A percentile compares a stretch with the other conserved stretches of the same genome.
Evolutionary conservation across 1,140 invertebrate species (phyloP).

Genomic region (Drosophila baimaii): DNA sequence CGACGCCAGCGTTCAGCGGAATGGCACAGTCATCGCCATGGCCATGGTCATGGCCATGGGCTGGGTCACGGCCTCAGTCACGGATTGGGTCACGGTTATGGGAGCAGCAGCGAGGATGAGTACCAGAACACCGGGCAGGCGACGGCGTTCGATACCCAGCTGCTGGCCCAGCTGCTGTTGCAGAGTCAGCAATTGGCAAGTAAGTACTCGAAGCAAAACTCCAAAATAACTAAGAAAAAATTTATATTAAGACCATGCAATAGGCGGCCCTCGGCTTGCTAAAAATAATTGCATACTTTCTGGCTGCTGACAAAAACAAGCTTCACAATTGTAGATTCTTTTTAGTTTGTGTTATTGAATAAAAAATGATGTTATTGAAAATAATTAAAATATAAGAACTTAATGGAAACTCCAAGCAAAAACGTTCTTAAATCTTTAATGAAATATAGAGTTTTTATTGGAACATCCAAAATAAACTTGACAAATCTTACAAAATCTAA

Average conservation of each 20-base stretch:
- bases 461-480: too few relatives aligned
- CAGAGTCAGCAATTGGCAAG: constrained; percentile 86
- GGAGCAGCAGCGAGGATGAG: constrained; percentile 87
- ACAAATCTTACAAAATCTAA: too few relatives aligned
- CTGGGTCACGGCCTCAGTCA: constrained; percentile 56
- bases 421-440: too few relatives aligned
- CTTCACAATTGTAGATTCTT: too few relatives aligned
- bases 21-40: constrained; percentile 86
- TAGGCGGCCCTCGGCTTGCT: too few relatives aligned
- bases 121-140: constrained; percentile 85
- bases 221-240: too few relatives aligned
- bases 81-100: constrained; percentile 39
- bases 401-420: too few relatives aligned
- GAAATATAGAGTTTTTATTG: too few relatives aligned
- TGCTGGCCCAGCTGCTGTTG: constrained; percentile 86
- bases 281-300: background rate
- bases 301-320: background rate
- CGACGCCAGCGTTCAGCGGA: constrained; percentile 87
- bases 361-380: too few relatives aligned
- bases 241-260: background rate
- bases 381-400: too few relatives aligned
- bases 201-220: constrained; percentile 69
- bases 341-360: too few relatives aligned
- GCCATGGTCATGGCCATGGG: constrained; percentile 72
- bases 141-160: constrained; percentile 83